These are phyloP conservation scores for Trichonephila clavata DNA, from an alignment of 1,140 invertebrate species.

Conservation along the genomic window DNA sequence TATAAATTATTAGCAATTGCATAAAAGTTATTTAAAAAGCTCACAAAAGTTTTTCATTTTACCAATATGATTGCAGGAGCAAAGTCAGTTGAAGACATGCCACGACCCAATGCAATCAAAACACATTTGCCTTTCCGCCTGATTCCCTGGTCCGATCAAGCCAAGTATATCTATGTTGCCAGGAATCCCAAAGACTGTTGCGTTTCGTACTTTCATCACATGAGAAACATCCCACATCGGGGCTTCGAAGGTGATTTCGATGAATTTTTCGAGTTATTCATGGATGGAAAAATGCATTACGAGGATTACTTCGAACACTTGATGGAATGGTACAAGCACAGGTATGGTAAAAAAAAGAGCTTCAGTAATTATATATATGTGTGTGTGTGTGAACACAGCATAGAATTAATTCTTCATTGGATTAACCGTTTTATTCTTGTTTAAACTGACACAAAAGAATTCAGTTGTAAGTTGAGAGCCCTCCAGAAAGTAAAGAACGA, in stretches of 20 bases:
- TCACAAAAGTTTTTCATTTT: too few relatives aligned
- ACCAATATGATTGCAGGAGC: not conserved
- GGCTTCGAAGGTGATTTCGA: constrained; percentile 79
- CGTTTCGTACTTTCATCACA: constrained; percentile 91
- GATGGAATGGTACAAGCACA: constrained; percentile 79
- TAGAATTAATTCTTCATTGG: too few relatives aligned
- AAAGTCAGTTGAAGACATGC: constrained; percentile 37
- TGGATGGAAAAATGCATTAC: constrained; percentile 79
- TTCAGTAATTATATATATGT: not conserved
- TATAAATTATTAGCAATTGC: too few relatives aligned
- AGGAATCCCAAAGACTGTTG: constrained; percentile 86
- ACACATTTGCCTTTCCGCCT: constrained; percentile 76
- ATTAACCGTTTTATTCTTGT: too few relatives aligned
- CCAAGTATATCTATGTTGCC: constrained; percentile 77
- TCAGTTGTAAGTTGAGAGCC: too few relatives aligned
- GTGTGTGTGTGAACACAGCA: too few relatives aligned
- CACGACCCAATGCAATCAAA: constrained; percentile 50
- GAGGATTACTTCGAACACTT: constrained; percentile 81
- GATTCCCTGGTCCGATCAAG: constrained; percentile 62
- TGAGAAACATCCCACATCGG: constrained; percentile 83
- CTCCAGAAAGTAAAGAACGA: too few relatives aligned
- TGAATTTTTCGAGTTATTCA: constrained; percentile 80
- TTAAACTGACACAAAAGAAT: too few relatives aligned
- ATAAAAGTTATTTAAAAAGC: too few relatives aligned
- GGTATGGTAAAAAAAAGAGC: constrained; percentile 78